These are phyloP conservation scores for Scomber japonicus DNA, from an alignment of 2,113 vertebrate species.

Conservation along the genomic window DNA sequence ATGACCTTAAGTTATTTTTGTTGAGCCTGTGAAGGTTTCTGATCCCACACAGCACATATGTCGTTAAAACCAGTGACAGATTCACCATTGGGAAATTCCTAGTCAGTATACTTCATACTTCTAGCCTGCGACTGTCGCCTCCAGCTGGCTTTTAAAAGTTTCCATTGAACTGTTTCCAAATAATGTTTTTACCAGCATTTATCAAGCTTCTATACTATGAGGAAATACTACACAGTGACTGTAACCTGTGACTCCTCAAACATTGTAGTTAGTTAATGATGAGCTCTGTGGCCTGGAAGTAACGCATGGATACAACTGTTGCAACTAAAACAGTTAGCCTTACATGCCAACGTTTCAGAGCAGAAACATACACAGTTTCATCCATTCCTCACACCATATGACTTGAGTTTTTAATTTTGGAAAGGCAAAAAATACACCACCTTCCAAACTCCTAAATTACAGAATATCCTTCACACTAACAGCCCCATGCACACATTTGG, in stretches of 20 bases:
- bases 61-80: background rate
- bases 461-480: too few species aligned
- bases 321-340: background rate
- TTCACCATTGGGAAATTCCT: background rate
- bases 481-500: too few species aligned
- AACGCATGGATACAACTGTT: too few species aligned
- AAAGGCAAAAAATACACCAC: too few species aligned
- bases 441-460: background rate
- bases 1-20: background rate
- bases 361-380: background rate
- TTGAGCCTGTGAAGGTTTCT: background rate
- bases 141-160: background rate
- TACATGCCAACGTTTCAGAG: background rate
- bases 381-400: too few species aligned
- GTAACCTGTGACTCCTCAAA: too few species aligned
- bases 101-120: background rate
- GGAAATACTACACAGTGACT: too few species aligned
- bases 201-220: background rate
- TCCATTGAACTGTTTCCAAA: too few species aligned
- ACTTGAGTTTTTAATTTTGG: too few species aligned
- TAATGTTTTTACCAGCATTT: too few species aligned
- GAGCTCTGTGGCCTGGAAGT: too few species aligned
- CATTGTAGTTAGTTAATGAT: too few species aligned
- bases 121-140: background rate
- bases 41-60: background rate